Evolutionary conservation across 2,888 invertebrate genomes (phyloP).

Genomic region (Blastobasis lacticolella): DNA sequence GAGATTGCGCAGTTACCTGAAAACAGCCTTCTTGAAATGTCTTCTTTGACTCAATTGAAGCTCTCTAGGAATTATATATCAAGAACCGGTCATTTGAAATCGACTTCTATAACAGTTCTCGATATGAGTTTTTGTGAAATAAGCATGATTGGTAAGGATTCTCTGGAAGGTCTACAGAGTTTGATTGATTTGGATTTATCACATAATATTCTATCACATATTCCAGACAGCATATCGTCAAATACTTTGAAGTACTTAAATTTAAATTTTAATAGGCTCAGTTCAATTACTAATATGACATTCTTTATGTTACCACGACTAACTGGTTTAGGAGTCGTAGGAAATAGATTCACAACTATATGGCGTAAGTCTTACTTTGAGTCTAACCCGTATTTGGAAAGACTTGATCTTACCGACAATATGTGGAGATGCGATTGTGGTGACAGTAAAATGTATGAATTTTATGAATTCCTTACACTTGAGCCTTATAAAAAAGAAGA

Average conservation of each 20-base stretch:
- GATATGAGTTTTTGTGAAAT: conserved; percentile 82
- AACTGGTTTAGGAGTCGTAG: conserved; percentile 76
- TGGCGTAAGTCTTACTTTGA: conserved; percentile 75
- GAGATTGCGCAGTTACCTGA: conserved; percentile 75
- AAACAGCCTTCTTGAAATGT: conserved; percentile 75
- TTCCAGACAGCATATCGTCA: conserved; percentile 77
- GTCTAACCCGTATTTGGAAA: conserved; percentile 71
- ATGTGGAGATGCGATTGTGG: conserved; percentile 85
- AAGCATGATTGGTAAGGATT: conserved; percentile 67
- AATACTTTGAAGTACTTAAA: conserved; percentile 76
- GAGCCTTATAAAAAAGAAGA: conserved; percentile 71
- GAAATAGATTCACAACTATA: conserved; percentile 80
- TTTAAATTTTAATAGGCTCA: conserved; percentile 75
- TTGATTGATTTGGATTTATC: conserved; percentile 77
- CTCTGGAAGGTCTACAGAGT: conserved; percentile 74
- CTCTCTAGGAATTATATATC: conserved; percentile 79
- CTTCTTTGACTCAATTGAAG: conserved; percentile 74
- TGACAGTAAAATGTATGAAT: conserved; percentile 73
- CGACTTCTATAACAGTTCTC: conserved; percentile 70
- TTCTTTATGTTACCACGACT: conserved; percentile 77
- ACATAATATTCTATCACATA: conserved; percentile 76
- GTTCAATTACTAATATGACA: conserved; percentile 75
- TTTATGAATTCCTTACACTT: conserved; percentile 75
- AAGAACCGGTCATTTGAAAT: conserved; percentile 71
- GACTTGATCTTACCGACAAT: conserved; percentile 80